Percentiles rank a stretch among this genome's conserved stretches.
Conservation (phyloP, 35 echinoderm and acorn worm genomes). For the Lytechinus variegatus region DNA sequence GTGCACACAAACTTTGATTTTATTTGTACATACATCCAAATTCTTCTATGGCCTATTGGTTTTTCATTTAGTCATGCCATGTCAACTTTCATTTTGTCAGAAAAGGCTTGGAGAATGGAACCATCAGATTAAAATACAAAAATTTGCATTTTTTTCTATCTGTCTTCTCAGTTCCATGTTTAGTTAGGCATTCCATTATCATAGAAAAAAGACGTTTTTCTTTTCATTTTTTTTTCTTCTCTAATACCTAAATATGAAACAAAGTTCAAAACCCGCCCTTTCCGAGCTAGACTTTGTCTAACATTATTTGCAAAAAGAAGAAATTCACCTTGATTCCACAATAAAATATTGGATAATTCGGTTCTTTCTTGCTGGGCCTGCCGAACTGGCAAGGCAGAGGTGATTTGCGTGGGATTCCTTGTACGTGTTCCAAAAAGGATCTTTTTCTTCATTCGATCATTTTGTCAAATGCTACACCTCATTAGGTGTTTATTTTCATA, state of each 20-base stretch:
- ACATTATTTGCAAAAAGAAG: not conserved
- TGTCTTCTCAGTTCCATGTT: not conserved
- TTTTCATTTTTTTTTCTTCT: not conserved
- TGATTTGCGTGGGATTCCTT: not conserved
- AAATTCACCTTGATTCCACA: not conserved
- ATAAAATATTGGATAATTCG: not conserved
- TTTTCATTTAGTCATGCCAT: not conserved
- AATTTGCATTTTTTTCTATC: not conserved
- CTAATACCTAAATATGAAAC: not conserved
- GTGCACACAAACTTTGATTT: not conserved
- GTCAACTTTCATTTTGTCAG: conserved; percentile 8
- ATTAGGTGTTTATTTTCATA: not conserved
- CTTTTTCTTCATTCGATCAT: not conserved
- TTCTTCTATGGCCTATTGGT: not conserved
- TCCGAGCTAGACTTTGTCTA: not conserved
- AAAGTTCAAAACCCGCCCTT: not conserved
- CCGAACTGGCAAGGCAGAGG: not conserved
- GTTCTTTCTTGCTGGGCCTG: not conserved
- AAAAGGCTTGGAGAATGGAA: not conserved
- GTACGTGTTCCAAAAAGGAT: not conserved
- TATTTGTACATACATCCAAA: not conserved
- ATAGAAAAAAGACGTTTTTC: not conserved
- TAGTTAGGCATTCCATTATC: not conserved
- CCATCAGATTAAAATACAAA: not conserved
- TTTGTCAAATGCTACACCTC: conserved; percentile 4